A percentile compares a stretch with the other conserved stretches of the same genome.
These are phyloP conservation scores for Phoenicopterus ruber DNA, from an alignment of 2,113 vertebrate genomes.

Conservation along the genomic window DNA sequence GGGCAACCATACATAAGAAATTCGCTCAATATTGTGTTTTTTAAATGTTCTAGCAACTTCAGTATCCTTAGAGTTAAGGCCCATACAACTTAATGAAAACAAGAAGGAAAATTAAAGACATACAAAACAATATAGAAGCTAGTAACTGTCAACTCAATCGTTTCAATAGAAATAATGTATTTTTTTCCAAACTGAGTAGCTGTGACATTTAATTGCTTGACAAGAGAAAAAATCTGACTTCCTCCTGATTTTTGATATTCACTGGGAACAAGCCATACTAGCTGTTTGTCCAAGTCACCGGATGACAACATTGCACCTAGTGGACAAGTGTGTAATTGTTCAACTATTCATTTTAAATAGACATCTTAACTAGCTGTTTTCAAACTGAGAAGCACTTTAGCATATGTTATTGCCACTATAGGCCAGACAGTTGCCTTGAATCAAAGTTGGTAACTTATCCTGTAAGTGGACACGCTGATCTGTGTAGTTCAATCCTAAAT, in stretches of 20 bases:
- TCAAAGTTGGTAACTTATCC: not conserved
- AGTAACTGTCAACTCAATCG: not conserved
- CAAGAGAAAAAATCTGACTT: not conserved
- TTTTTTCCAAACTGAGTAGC: not conserved
- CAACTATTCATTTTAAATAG: not conserved
- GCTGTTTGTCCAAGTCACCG: not conserved
- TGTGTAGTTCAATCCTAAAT: not conserved
- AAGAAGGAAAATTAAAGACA: not conserved
- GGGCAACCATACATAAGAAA: not conserved
- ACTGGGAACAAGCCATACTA: not conserved
- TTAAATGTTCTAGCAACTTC: not conserved
- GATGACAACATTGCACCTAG: not conserved
- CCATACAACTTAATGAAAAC: not conserved
- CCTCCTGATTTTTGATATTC: not conserved
- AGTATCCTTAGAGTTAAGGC: not conserved
- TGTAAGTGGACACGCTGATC: not conserved
- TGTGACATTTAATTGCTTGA: not conserved
- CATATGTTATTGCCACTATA: not conserved
- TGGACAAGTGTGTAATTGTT: not conserved
- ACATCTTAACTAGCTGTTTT: not conserved
- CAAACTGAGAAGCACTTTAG: not conserved
- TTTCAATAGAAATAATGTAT: not conserved
- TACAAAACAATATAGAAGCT: not conserved
- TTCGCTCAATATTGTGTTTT: not conserved
- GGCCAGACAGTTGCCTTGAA: not conserved